Conservation (phyloP, 2,888 invertebrate species). For the Aleiodes leptofemur region DNA sequence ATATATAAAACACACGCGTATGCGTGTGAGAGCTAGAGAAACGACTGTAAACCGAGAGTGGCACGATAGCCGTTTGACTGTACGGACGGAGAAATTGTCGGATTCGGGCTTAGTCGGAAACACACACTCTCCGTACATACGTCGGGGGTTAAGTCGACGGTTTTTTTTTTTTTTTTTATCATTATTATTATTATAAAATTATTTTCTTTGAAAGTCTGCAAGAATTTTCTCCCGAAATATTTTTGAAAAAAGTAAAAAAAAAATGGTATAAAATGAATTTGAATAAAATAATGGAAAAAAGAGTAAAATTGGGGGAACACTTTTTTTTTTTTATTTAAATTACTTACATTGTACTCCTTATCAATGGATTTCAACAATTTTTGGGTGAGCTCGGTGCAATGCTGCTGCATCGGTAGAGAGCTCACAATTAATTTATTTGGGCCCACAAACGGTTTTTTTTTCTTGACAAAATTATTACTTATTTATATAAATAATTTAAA, state of each 20-base stretch:
- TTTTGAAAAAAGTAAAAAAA: no score
- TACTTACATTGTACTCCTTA: constrained; percentile 98
- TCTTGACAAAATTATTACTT: constrained; percentile 33
- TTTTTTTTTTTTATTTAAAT: constrained; percentile 44
- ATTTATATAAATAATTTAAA: constrained; percentile 59
- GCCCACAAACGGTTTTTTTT: constrained; percentile 33
- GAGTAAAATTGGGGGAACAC: background rate
- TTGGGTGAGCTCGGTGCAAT: constrained; percentile 90
- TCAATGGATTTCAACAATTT: constrained; percentile 97
- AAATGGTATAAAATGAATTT: no score
- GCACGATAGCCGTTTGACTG: constrained; percentile 72
- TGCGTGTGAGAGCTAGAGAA: constrained; percentile 42
- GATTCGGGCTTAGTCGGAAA: constrained; percentile 24
- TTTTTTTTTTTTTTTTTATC: constrained; percentile 14
- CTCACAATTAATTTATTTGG: constrained; percentile 66
- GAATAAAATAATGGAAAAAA: no score
- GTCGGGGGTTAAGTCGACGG: constrained; percentile 28
- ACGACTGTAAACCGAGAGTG: constrained; percentile 65
- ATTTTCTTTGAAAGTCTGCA: background rate
- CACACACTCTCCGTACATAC: constrained; percentile 16
- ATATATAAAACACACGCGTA: constrained; percentile 48
- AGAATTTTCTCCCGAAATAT: background rate
- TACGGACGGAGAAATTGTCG: constrained; percentile 79
- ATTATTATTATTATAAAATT: constrained; percentile 15
- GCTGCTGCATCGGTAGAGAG: constrained; percentile 75